Evolutionary conservation across 64 coral and sea anemone genomes (phyloP), one percentile per base, ranked within the genome.

Genomic region (Platygyra sinensis): DNA sequence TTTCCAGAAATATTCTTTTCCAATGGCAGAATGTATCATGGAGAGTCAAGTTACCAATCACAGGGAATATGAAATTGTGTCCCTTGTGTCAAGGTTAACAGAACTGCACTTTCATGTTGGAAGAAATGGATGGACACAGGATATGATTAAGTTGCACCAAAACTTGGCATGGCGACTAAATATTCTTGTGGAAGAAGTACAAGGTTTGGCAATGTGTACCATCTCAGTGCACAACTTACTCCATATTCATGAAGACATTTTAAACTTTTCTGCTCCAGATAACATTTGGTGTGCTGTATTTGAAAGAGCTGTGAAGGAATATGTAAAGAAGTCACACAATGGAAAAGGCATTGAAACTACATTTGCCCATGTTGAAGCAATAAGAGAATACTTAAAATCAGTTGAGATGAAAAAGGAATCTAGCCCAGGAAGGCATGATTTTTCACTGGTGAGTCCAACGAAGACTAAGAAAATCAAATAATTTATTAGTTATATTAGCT

Each of bases 341-440:
- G 85, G 89, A 46, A 95, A 95, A 95, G 93, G 89, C 73, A 72
- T 95, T 16, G 85, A 95, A 18, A 52, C 20, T 10, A 88, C 93
- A 91, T 95, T 73, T 87, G 69, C 89, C 67, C 88, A 95, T 75
- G 84, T 89, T 82, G 93, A 95, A 57, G 80, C 87, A 8, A 73
- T 76, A 0, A 76, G 84, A 75, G 93, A 95, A 73, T 91, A 27
- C 38, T 80, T 89, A 62, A 87, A 87, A 80, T 36, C 33, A 36
- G 33, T 36, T 36, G 33, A 36, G 3, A 3, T 1, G 33, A 36
- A 36, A 36, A 36, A 36, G 1, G 33, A 36, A 36, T 36, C 33
- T 36, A 36, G n/a, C n/a, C n/a, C 3, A 36, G 33, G 33, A 36
- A 36, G 33, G 33, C 33, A 36, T 36, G 33, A 36, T 36, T 1